Conservation (phyloP, 1,140 invertebrate genomes). For the Ericerus pela region DNA sequence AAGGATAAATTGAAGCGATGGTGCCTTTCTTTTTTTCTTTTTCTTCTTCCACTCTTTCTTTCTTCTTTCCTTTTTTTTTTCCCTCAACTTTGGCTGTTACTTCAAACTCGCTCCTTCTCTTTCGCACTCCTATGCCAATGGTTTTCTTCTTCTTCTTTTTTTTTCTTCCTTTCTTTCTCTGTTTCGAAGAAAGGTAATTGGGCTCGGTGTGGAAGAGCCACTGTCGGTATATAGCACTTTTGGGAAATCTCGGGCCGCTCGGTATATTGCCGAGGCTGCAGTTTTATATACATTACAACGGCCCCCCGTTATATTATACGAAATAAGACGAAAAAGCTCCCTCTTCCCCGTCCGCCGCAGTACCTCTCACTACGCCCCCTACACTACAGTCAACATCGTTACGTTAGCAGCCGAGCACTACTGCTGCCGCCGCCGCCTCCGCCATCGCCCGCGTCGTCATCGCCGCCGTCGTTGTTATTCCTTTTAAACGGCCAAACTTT, state of each 20-base stretch:
- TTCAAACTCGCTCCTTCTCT: background rate
- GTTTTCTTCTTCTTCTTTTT: background rate
- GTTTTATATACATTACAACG: constrained; percentile 12
- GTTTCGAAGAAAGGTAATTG: constrained; percentile 6
- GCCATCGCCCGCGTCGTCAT: background rate
- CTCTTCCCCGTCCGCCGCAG: background rate
- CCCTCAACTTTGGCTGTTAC: too few species aligned
- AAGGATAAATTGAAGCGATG: constrained; percentile 5
- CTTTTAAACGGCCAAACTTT: constrained; percentile 11
- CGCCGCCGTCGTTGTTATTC: background rate
- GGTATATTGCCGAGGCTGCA: constrained; percentile 9
- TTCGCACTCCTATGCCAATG: background rate
- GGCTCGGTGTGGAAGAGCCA: constrained; percentile 4
- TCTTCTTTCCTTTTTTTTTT: background rate
- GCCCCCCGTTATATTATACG: constrained; percentile 10
- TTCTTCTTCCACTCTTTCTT: background rate
- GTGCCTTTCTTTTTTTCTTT: background rate
- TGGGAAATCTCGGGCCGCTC: constrained; percentile 11
- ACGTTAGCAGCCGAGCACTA: too few species aligned
- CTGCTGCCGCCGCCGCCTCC: constrained; percentile 5
- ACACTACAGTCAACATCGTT: background rate
- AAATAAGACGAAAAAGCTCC: constrained; percentile 2
- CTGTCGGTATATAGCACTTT: constrained; percentile 12
- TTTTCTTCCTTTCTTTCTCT: background rate
- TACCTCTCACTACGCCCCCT: background rate